Percentiles rank a stretch among this genome's conserved stretches.
Conservation (phyloP, 2,888 invertebrate species). For the Lasioglossum morio region DNA sequence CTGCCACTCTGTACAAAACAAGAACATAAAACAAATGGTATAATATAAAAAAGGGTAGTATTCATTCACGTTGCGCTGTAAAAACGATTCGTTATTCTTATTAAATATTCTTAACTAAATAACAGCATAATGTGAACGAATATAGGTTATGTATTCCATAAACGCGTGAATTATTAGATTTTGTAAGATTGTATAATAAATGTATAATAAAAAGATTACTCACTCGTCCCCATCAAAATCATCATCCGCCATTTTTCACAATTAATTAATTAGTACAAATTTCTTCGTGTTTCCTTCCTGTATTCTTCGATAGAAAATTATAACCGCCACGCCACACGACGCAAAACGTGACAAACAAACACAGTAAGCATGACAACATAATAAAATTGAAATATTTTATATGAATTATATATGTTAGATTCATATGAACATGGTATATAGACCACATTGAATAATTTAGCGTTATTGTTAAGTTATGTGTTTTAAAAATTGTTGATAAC, state of each 20-base stretch:
- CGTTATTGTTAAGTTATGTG: not conserved
- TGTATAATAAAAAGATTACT: conserved; percentile 83
- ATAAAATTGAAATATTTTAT: not conserved
- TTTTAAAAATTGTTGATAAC: not conserved
- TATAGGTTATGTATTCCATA: not conserved
- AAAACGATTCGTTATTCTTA: not conserved
- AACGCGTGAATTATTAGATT: not conserved
- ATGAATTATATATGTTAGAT: not conserved
- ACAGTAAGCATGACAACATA: not conserved
- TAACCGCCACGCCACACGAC: not conserved
- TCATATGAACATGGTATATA: too few relatives aligned
- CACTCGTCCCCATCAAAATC: conserved; percentile 94
- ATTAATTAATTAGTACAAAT: not conserved
- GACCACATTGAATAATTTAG: not conserved
- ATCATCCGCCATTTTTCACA: conserved; percentile 91
- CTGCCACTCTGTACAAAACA: conserved; percentile 87
- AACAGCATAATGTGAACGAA: not conserved
- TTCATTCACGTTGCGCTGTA: not conserved
- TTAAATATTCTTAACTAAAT: not conserved
- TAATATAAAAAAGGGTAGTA: not conserved
- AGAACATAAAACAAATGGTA: not conserved
- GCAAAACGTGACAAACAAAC: not conserved
- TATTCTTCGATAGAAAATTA: not conserved
- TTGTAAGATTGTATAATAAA: not conserved
- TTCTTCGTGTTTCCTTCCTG: not conserved